A percentile compares a stretch with the other conserved stretches of the same genome.
Evolutionary conservation across 2,888 invertebrate genomes (phyloP).

Genomic region (Heteromyza rotundicornis): DNA sequence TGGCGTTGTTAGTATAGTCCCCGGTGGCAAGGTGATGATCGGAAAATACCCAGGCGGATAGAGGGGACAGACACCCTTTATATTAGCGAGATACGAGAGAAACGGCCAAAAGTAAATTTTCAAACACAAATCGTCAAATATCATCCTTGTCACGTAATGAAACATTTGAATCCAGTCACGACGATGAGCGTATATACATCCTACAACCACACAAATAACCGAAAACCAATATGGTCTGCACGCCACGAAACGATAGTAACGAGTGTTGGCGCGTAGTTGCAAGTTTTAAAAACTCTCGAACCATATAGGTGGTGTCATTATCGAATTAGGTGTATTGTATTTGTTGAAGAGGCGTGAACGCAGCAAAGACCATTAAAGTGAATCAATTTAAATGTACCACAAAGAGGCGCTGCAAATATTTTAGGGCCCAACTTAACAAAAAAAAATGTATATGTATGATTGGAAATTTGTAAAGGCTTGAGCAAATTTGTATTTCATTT

Average conservation of each 20-base stretch:
- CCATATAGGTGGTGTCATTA: neutral
- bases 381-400: conserved; percentile 5
- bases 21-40: conserved; percentile 43
- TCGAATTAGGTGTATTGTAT: conserved; percentile 7
- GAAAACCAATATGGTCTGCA: neutral
- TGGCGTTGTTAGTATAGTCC: conserved; percentile 38
- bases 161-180: neutral
- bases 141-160: conserved; percentile 23
- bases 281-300: neutral
- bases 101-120: conserved; percentile 60
- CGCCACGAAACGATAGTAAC: conserved; percentile 5
- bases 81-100: conserved; percentile 57
- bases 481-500: too few species aligned
- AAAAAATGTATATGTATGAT: neutral
- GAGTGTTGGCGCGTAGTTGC: conserved; percentile 10
- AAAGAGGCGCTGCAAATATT: neutral
- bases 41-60: conserved; percentile 51
- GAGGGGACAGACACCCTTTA: conserved; percentile 58
- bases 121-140: conserved; percentile 50
- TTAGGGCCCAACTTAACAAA: neutral
- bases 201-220: neutral
- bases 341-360: conserved; percentile 13
- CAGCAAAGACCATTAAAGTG: conserved; percentile 11
- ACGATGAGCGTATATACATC: conserved; percentile 15
- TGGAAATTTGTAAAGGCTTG: neutral